Evolutionary conservation across 2,797 vertebrate genomes (phyloP), one percentile per base, ranked within the genome.

Genomic region (Tokudaia tokunoshimensis): DNA sequence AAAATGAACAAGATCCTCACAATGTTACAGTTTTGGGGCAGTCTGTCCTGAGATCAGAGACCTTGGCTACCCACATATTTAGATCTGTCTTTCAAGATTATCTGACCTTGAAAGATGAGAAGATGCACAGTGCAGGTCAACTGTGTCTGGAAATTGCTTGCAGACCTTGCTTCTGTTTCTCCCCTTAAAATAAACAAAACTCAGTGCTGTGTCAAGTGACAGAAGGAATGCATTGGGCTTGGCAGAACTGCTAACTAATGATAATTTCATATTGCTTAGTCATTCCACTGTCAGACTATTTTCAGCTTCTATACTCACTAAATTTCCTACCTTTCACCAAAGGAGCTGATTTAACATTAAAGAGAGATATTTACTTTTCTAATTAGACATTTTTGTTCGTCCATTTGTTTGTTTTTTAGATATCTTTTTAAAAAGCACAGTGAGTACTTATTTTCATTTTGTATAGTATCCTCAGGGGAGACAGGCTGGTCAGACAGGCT

Each of bases 181-280:
- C 6, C 41, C 84, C 55, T 94, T 92, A 15, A 82, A 79, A 93
- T 86, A 52, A 52, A 41, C 41, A 41, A 52, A 8, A 87, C 4
- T 61, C 2, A 31, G 26, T 24, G 44, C 22, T 9, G 26, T 89
- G 37, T 86, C 78, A 89, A 91, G 76, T 76, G 75, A 88, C 55
- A 44, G 26, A 55, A 20, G 87, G 70, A 76, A 74, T 85, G 82
- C 5, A 74, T 63, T 93, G 65, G 76, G n/a, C 50, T 93, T 55
- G 41, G 86, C 85, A 95, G 55, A 80, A 70, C 80, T 44, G 70
- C 31, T 47, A 94, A 65, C 74, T 37, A 85, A 78, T 92, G 31
- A 74, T 78, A 90, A 91, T 82, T 94, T 91, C 63, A 80, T 78
- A 47, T 75, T 70, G 44, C 37, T 79, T 37, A 37, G 22, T 76